A percentile compares a stretch with the other conserved stretches of the same genome.
These are phyloP conservation scores for Xenopus laevis DNA, from an alignment of 2,113 vertebrate species.

Conservation along the genomic window DNA sequence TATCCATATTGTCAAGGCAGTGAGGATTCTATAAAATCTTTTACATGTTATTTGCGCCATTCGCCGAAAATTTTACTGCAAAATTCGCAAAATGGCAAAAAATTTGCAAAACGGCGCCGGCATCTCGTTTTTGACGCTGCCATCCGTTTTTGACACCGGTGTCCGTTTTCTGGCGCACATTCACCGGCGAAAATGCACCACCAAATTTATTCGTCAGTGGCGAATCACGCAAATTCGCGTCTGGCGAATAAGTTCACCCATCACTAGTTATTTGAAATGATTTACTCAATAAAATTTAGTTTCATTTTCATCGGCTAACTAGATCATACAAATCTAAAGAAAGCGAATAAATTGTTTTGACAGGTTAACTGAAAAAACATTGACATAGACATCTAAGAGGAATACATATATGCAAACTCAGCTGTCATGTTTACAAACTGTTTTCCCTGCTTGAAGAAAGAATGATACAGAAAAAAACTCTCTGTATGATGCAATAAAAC, in stretches of 20 bases:
- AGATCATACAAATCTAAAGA: constrained; percentile 46
- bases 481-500: constrained; percentile 11
- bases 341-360: constrained; percentile 59
- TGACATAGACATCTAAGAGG: constrained; percentile 49
- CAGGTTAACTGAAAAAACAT: constrained; percentile 48
- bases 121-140: too few species aligned
- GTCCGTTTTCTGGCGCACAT: too few species aligned
- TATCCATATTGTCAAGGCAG: too few species aligned
- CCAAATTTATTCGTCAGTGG: too few species aligned
- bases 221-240: too few species aligned
- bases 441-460: constrained; percentile 48
- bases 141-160: too few species aligned
- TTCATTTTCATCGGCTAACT: constrained; percentile 43
- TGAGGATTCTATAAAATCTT: constrained; percentile 24
- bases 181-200: too few species aligned
- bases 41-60: constrained; percentile 42
- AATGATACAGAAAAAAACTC: constrained; percentile 32
- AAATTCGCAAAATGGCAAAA: too few species aligned
- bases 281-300: constrained; percentile 36
- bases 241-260: too few species aligned
- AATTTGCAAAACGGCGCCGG: too few species aligned
- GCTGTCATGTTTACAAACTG: constrained; percentile 58
- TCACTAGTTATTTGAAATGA: constrained; percentile 45
- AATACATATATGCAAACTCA: constrained; percentile 49
- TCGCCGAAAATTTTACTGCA: too few species aligned